Base-by-base conservation (phyloP, 1,140 invertebrate genomes). In the Aphis gossypii region DNA sequence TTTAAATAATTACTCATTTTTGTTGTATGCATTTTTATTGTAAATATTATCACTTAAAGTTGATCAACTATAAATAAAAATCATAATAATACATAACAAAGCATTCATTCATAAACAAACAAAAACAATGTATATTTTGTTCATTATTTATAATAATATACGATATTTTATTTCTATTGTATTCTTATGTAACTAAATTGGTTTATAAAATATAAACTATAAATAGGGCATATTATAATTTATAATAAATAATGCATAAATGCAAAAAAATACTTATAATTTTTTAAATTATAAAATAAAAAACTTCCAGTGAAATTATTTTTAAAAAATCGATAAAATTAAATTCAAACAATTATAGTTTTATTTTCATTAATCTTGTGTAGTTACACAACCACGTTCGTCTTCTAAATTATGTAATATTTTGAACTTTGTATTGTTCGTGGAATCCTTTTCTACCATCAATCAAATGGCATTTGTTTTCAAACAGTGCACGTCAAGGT, bases 391-490 rank as follows among this genome's bases (percentile, higher is more conserved):
- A 51, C 30, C 8, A 30, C 51, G 51, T 41, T 30, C 51, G 35
- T 90, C n/a, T 90, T 60, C 88, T 38, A 56, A 90, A 90, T 90
- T 56, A 56, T 56, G 88, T 90, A 90, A 56, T 90, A 90, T 56
- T 90, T 90, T 56, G 88, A 90, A 90, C 51, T 60, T 25, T 25
- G 51, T 38, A 90, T 90, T 90, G 88, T 90, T 90, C 2, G 38
- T 23, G 51, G 56, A 90, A 90, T 56, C 48, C 35, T 35, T 90
- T 90, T 23, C 88, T 35, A 56, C n/a, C 88, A 90, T 90, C 88
- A 90, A 90, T 90, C 88, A 90, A 90, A 90, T 23, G 88, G 88
- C 88, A 41, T 90, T 90, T 54, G 88, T 60, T 90, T 56, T 41
- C 51, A 41, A 90, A 90, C 88, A 56, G 88, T 56, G 88, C 51